Conservation (phyloP, 2,888 invertebrate species). For the Leucoma salicis region DNA sequence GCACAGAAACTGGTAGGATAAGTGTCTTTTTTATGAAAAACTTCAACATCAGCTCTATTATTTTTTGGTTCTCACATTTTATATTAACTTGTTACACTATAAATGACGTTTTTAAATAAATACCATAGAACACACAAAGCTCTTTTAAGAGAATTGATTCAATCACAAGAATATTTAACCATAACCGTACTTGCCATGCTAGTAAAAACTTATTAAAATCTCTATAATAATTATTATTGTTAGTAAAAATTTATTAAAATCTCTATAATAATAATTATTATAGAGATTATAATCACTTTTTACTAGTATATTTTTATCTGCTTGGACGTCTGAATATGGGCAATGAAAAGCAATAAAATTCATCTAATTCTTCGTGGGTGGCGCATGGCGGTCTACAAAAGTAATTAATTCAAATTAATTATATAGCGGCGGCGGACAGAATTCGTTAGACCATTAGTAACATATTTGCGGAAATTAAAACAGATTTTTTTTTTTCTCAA, state of each 20-base stretch:
- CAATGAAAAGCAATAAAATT: not conserved
- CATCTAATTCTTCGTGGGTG: constrained; percentile 2
- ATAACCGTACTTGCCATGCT: not conserved
- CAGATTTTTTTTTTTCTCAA: not conserved
- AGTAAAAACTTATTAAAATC: not conserved
- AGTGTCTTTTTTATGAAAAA: no score
- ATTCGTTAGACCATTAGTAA: not conserved
- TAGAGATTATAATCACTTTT: no score
- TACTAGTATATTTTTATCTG: not conserved
- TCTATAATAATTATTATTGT: constrained; percentile 9
- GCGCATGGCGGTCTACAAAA: constrained; percentile 24
- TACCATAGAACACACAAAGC: no score
- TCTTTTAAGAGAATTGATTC: no score
- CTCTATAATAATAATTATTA: constrained; percentile 9
- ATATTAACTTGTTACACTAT: no score
- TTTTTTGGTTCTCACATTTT: no score
- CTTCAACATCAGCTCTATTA: no score
- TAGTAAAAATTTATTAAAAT: not conserved
- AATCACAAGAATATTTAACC: not conserved
- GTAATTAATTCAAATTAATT: constrained; percentile 23
- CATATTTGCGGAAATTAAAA: not conserved
- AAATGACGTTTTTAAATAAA: no score
- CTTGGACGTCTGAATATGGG: not conserved
- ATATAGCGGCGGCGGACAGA: not conserved
- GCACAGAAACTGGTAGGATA: no score